Evolutionary conservation across 2,113 vertebrate species (phyloP).

Genomic region (Bothrops jararaca): DNA sequence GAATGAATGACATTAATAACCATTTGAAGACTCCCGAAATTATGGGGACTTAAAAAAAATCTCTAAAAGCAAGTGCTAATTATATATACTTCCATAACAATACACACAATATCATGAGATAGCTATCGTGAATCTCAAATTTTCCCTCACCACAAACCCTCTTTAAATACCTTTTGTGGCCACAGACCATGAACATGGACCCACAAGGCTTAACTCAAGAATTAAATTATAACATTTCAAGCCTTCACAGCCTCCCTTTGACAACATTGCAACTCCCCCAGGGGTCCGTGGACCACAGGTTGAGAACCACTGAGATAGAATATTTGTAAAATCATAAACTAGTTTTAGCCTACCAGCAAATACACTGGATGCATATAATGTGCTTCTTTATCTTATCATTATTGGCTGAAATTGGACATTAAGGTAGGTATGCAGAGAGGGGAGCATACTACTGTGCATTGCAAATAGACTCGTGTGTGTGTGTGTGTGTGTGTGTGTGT

Average conservation of each 20-base stretch:
- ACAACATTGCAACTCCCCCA: background rate
- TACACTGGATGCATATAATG: background rate
- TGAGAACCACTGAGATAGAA: background rate
- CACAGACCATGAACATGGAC: background rate
- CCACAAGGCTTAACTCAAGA: background rate
- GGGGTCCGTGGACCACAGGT: background rate
- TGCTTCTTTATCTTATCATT: background rate
- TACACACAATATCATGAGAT: background rate
- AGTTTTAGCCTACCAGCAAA: background rate
- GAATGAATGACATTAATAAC: background rate
- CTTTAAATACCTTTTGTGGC: background rate
- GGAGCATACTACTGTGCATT: background rate
- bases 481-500: background rate
- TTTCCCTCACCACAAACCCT: background rate
- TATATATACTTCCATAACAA: background rate
- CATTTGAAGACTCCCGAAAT: background rate
- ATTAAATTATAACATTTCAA: background rate
- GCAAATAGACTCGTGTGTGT: background rate
- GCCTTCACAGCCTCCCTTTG: fast-evolving
- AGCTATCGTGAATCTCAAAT: background rate
- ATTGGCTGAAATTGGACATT: background rate
- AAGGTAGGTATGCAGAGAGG: background rate
- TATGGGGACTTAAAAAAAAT: background rate
- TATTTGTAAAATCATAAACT: background rate
- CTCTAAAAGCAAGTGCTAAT: background rate